These are phyloP conservation scores for Zophobas atratus DNA, from an alignment of 1,140 invertebrate species.

Conservation along the genomic window DNA sequence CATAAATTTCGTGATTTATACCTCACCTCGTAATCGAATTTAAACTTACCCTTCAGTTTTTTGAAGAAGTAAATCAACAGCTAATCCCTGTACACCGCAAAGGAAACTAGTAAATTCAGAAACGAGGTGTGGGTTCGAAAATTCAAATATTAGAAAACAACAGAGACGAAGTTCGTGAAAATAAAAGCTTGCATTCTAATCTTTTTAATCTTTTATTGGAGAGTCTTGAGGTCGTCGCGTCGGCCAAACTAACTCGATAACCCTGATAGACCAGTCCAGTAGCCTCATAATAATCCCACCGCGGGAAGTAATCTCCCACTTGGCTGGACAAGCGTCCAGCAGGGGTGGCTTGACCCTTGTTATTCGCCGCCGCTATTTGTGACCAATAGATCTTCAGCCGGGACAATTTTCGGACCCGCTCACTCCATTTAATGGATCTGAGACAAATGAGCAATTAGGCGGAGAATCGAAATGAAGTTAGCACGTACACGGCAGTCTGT, in stretches of 20 bases:
- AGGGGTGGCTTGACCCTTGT: slow-evolving; percentile 55
- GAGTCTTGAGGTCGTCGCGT: slow-evolving; percentile 47
- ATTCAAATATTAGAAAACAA: too few relatives aligned
- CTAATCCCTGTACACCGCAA: too few relatives aligned
- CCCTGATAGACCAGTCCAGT: slow-evolving; percentile 7
- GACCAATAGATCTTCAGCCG: slow-evolving; percentile 4
- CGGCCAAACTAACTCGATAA: not conserved
- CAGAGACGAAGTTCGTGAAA: too few relatives aligned
- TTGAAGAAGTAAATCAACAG: too few relatives aligned
- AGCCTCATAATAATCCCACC: slow-evolving; percentile 47
- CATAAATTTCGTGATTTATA: too few relatives aligned
- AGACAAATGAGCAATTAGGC: too few relatives aligned
- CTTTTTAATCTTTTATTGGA: not conserved
- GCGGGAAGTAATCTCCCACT: slow-evolving; percentile 50
- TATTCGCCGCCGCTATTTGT: slow-evolving; percentile 35
- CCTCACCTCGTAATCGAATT: too few relatives aligned
- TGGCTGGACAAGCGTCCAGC: slow-evolving; percentile 50
- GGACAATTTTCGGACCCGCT: not conserved
- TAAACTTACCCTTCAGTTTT: too few relatives aligned
- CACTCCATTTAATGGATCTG: not conserved
- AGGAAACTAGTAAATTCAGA: too few relatives aligned
- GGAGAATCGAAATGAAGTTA: too few relatives aligned
- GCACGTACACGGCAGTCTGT: too few relatives aligned
- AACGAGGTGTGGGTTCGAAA: too few relatives aligned
- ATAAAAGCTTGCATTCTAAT: not conserved